Percentiles rank a stretch among this genome's conserved stretches.
Evolutionary conservation across 2,113 vertebrate species (phyloP).

Genomic region (Lepisosteus oculatus): DNA sequence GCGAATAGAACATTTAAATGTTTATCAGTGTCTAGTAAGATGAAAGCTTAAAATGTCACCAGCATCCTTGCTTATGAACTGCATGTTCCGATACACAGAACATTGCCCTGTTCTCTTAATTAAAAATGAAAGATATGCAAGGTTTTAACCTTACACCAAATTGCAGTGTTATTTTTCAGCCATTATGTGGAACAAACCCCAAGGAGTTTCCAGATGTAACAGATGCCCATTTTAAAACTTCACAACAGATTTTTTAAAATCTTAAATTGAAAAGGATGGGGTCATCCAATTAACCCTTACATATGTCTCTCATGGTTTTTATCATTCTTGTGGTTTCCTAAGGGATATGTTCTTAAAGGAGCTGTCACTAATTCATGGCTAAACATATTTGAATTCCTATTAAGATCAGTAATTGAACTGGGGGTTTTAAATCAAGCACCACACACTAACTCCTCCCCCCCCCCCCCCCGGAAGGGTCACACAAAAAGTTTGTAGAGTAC

Average conservation of each 20-base stretch:
- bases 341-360: constrained; percentile 58
- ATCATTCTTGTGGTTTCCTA: constrained; percentile 49
- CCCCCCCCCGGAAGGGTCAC: constrained; percentile 5
- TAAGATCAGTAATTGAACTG: constrained; percentile 56
- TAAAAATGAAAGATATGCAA: constrained; percentile 16
- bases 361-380: constrained; percentile 40
- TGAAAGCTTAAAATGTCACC: background rate
- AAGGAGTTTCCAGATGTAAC: constrained; percentile 56
- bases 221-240: constrained; percentile 59
- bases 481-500: background rate
- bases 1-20: background rate
- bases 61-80: constrained; percentile 6
- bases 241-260: constrained; percentile 58
- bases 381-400: constrained; percentile 51
- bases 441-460: constrained; percentile 2
- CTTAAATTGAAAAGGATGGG: constrained; percentile 69
- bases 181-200: constrained; percentile 62
- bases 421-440: constrained; percentile 36
- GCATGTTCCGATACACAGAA: constrained; percentile 2
- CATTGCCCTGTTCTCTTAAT: constrained; percentile 32
- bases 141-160: constrained; percentile 32
- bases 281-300: constrained; percentile 73
- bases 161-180: constrained; percentile 47
- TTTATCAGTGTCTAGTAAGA: constrained; percentile 8
- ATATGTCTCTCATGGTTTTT: constrained; percentile 48